Evolutionary conservation across 2,113 vertebrate genomes (phyloP), one percentile per base, ranked within the genome.

Genomic region (Brienomyrus longianalis): DNA sequence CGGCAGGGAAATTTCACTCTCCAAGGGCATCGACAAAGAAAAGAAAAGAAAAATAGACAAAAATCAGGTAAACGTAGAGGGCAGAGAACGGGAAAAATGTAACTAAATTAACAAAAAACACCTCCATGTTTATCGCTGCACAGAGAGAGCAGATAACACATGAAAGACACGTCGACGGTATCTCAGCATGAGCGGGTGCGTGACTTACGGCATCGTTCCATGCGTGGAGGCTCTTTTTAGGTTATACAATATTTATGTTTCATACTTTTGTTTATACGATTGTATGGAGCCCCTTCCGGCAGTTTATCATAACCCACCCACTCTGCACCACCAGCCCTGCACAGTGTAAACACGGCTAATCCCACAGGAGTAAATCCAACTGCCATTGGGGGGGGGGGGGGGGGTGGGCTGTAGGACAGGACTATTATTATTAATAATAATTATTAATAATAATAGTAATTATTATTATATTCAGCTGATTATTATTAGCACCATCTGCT

Each of bases 61-160:
- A 23, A 91, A 89, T 92, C 86, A 91, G 83, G 74, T 90, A 90
- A 93, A 94, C 83, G 21, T 39, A 48, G 48, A 43, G n/a, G 86
- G 84, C 87, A 54, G 88, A 86, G 86, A 86, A 15, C 6, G n/a
- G 86, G 87, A 66, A 74, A 80, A 91, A n/a, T 39, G 39, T 2
- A 39, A 39, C 90, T n/a, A 89, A 89, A 90, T 91, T 92, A 92
- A 94, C 92, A 92, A 93, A 93, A 56, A 90, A 91, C 11, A 11
- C n/a, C 94, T 93, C 91, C 21, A 50, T 23, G 45, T 51, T 86
- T 86, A 8, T 50, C 17, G 39, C 15, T n/a, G 10, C 9, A 47
- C 9, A n/a, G 19, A 83, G 35, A 84, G 47, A 83, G n/a, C 6
- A 43, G 59, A 86, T 51, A 48, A 23, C 7, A 19, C 21, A 15